phyloP scores from a whole-genome alignment of 2,888 invertebrate genomes.

The Caenorhabditis becei region DNA sequence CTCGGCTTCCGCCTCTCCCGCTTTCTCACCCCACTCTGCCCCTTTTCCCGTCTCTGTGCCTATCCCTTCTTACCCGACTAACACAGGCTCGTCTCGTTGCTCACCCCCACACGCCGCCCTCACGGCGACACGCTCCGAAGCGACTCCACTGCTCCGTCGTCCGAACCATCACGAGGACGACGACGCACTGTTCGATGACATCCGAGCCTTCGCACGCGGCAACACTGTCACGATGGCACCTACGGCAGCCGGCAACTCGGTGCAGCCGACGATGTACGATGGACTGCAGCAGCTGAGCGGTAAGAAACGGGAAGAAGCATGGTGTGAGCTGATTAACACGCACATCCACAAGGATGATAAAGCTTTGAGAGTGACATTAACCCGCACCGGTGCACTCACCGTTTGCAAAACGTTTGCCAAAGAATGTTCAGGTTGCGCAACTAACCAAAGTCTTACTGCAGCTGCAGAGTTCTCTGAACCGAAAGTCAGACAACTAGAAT shows the following conservation, averaged over 20 bases:
- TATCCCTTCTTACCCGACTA: slow-evolving; percentile 29
- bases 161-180: slow-evolving; percentile 58
- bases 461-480: too few relatives aligned
- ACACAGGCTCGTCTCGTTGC: slow-evolving; percentile 64
- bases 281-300: slow-evolving; percentile 38
- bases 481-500: too few relatives aligned
- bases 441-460: too few relatives aligned
- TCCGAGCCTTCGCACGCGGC: slow-evolving; percentile 66
- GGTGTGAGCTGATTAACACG: slow-evolving; percentile 51
- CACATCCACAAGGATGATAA: too few relatives aligned
- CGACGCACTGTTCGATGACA: slow-evolving; percentile 69
- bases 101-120: slow-evolving; percentile 70
- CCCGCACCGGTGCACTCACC: neutral
- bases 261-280: slow-evolving; percentile 21
- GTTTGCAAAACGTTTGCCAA: neutral
- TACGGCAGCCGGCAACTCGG: slow-evolving; percentile 34
- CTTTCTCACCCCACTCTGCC: slow-evolving; percentile 6
- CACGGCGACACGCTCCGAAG: slow-evolving; percentile 65
- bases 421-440: too few relatives aligned
- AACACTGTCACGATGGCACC: slow-evolving; percentile 67
- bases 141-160: slow-evolving; percentile 65
- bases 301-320: slow-evolving; percentile 23
- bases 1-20: slow-evolving; percentile 4
- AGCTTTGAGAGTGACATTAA: slow-evolving; percentile 24
- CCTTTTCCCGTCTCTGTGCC: slow-evolving; percentile 11